Conservation (phyloP, 2,888 invertebrate genomes). For the Caradrina clavipalpis region DNA sequence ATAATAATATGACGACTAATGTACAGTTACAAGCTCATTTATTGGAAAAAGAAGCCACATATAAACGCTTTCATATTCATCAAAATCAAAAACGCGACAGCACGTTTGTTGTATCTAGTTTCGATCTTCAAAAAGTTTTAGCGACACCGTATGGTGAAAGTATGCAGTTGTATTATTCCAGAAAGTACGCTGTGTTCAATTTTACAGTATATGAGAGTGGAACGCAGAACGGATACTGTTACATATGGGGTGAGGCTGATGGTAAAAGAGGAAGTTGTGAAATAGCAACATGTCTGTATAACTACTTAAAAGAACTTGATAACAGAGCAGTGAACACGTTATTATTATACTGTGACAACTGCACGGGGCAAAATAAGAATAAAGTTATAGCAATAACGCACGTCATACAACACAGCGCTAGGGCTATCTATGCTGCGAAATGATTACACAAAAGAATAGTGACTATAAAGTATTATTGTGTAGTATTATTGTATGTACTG, state of each 20-base stretch:
- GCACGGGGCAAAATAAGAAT: constrained; percentile 58
- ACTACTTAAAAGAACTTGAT: constrained; percentile 60
- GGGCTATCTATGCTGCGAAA: too few species aligned
- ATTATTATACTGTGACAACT: constrained; percentile 53
- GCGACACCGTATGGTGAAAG: constrained; percentile 33
- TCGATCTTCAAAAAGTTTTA: constrained; percentile 34
- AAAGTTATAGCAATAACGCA: too few species aligned
- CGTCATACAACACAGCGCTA: too few species aligned
- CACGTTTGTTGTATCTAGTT: constrained; percentile 15
- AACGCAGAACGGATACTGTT: constrained; percentile 33
- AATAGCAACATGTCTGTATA: constrained; percentile 60
- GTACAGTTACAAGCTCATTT: neutral
- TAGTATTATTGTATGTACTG: too few species aligned
- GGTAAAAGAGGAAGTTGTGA: constrained; percentile 67
- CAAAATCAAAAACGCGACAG: constrained; percentile 17
- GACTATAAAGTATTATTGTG: too few species aligned
- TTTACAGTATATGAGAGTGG: constrained; percentile 29
- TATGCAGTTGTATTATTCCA: constrained; percentile 31
- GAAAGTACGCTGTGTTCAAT: constrained; percentile 37
- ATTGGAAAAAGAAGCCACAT: constrained; percentile 18
- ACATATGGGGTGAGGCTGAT: constrained; percentile 64
- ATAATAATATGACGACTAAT: neutral
- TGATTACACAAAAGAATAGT: too few species aligned
- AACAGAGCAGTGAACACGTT: constrained; percentile 32
- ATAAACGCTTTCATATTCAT: constrained; percentile 23